These are phyloP conservation scores for Zaprionus ornatus DNA, from an alignment of 1,140 invertebrate species.

Conservation along the genomic window DNA sequence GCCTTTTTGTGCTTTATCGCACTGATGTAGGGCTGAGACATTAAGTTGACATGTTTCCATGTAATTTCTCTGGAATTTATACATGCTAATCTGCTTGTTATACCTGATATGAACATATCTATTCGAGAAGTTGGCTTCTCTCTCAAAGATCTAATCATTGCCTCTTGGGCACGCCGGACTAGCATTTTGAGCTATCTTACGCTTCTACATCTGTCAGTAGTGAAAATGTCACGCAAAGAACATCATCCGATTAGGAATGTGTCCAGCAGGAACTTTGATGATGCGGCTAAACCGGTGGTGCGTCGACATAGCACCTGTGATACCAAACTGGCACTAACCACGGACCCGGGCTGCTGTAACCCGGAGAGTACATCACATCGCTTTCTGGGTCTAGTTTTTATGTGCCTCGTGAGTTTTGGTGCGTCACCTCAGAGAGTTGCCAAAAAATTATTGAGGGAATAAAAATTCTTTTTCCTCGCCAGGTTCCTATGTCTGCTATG, in stretches of 20 bases:
- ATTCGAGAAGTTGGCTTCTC: too few species aligned
- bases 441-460: neutral
- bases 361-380: conserved; percentile 86
- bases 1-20: too few species aligned
- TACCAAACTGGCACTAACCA: conserved; percentile 62
- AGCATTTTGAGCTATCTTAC: too few species aligned
- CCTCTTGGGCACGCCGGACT: too few species aligned
- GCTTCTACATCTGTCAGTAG: neutral
- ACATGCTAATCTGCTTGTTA: too few species aligned
- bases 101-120: too few species aligned
- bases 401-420: conserved; percentile 96
- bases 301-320: conserved; percentile 69
- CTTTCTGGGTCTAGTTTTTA: conserved; percentile 90
- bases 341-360: conserved; percentile 84
- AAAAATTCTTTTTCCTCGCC: neutral
- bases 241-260: conserved; percentile 65
- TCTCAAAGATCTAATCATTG: too few species aligned
- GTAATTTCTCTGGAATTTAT: too few species aligned
- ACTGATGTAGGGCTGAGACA: too few species aligned
- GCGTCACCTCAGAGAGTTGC: neutral
- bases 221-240: conserved; percentile 66
- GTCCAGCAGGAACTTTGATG: conserved; percentile 65
- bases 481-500: conserved; percentile 98
- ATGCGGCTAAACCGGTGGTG: conserved; percentile 65
- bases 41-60: too few species aligned